These are phyloP conservation scores for Halcyon senegalensis DNA, from an alignment of 2,113 vertebrate genomes.

Conservation along the genomic window DNA sequence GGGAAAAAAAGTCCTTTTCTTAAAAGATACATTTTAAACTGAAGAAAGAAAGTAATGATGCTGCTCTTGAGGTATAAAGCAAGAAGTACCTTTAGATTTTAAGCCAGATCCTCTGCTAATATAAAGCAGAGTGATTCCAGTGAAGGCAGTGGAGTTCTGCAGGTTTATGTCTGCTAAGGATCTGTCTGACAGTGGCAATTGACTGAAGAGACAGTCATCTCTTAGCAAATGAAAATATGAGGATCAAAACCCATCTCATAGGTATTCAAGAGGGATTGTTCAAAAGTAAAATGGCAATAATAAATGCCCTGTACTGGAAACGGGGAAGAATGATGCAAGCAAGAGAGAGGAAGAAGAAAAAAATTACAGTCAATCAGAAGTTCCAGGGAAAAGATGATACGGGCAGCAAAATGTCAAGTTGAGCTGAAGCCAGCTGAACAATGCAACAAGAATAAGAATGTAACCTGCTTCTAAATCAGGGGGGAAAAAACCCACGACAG, in stretches of 20 bases:
- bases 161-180: not conserved
- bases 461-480: not conserved
- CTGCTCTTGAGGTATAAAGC: not conserved
- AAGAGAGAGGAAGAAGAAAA: not conserved
- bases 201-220: not conserved
- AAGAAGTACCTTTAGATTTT: not conserved
- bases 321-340: not conserved
- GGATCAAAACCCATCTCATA: not conserved
- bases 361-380: not conserved
- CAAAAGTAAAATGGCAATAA: not conserved
- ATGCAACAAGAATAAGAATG: not conserved
- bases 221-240: not conserved
- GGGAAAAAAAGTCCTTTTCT: not conserved
- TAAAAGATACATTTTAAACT: not conserved
- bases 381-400: not conserved
- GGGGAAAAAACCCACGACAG: not conserved
- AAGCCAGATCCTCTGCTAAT: not conserved
- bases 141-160: not conserved
- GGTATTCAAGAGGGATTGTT: not conserved
- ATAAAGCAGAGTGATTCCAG: not conserved
- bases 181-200: not conserved
- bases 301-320: not conserved
- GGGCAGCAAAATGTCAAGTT: not conserved
- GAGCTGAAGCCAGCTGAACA: not conserved
- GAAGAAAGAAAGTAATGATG: not conserved